Conservation (phyloP, 1,140 invertebrate species). For the Linepithema humile region DNA sequence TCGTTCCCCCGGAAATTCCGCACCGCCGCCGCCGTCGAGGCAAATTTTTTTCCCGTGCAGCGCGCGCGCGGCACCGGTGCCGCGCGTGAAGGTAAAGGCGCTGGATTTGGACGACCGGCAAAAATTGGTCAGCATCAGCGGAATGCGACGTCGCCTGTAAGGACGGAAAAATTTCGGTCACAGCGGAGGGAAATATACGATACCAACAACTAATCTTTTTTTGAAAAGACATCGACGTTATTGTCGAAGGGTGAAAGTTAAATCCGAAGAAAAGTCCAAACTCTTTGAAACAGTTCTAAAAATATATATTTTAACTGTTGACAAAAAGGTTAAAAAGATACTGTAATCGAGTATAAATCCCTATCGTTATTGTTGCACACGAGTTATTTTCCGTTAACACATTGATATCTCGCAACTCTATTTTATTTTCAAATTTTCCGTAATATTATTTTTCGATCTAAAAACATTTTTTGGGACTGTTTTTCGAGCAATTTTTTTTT, state of each 20-base stretch:
- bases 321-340: too few relatives aligned
- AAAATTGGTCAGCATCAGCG: conserved; percentile 41
- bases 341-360: background rate
- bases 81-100: conserved; percentile 36
- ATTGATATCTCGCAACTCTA: background rate
- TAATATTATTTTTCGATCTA: conserved; percentile 12
- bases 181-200: background rate
- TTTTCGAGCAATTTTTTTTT: background rate
- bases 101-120: conserved; percentile 22
- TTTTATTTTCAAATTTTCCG: conserved; percentile 26
- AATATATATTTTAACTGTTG: background rate
- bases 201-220: background rate
- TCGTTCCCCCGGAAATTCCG: conserved; percentile 44
- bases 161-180: background rate
- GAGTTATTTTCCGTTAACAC: background rate
- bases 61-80: too few relatives aligned
- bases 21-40: conserved; percentile 33
- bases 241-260: background rate
- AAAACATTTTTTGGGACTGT: background rate
- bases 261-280: background rate
- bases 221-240: background rate
- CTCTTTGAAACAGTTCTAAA: background rate
- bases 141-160: conserved; percentile 31
- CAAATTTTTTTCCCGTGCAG: conserved; percentile 46
- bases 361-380: background rate